Evolutionary conservation across 2,113 vertebrate genomes (phyloP), one percentile per base, ranked within the genome.

Genomic region (Cyrtonyx montezumae): DNA sequence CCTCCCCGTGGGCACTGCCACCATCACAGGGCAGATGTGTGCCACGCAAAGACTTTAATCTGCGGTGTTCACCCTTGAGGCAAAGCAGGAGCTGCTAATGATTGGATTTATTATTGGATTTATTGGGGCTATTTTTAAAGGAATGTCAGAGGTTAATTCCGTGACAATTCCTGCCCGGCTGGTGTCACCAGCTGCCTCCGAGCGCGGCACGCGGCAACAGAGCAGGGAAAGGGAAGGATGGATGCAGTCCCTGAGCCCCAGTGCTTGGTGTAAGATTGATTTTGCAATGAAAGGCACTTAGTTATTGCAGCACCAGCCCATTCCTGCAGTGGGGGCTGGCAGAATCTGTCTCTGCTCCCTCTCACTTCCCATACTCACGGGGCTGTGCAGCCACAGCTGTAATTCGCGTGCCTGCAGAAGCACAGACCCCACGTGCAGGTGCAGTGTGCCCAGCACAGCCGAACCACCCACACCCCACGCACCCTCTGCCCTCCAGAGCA

Each of bases 141-240:
- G 91, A 70, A 90, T 96, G 97, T 96, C 97, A 96, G 93, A 97
- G 97, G 97, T 98, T 97, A 98, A 98, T 97, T 96, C 94, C 73
- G 46, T 32, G 1, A 81, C 90, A 97, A 97, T 98, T 97, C 96
- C 78, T 93, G 94, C 88, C 95, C 96, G 91, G 69, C 91, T 89
- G 94, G 90, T 84, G 87, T 88, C 81, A 43, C 87, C 84, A 89
- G 85, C 61, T 63, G 93, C 94, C 93, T 49, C 53, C 22, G 15
- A 94, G 92, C 28, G 45, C 85, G 58, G 67, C 48, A 10, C 51
- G 55, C 26, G 3, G 1, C 11, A 51, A 36, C 0, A 0, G 9
- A 43, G 84, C 69, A 9, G 25, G 32, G 36, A 25, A 28, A 55
- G 34, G 81, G 53, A 77, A 40, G 81, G 18, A 32, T 2, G 45